Percentiles rank a stretch among this genome's conserved stretches.
These are phyloP conservation scores for Drepanosiphum platanoidis DNA, from an alignment of 2,888 invertebrate genomes.

Conservation along the genomic window DNA sequence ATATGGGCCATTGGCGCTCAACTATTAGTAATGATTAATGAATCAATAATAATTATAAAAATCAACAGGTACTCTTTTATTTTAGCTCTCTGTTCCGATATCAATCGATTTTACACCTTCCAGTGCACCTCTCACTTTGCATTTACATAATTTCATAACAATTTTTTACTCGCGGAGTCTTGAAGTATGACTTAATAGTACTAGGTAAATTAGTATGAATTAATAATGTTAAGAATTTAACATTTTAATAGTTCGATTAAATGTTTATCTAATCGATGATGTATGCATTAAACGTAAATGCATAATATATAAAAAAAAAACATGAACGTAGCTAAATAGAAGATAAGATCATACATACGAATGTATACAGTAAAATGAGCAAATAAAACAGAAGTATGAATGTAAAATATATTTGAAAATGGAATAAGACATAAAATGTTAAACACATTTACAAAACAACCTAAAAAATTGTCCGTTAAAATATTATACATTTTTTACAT, in stretches of 20 bases:
- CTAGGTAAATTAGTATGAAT: not conserved
- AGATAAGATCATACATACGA: not conserved
- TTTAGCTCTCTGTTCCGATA: not conserved
- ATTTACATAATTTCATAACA: constrained; percentile 29
- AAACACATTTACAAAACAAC: no score
- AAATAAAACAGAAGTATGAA: not conserved
- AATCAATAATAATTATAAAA: constrained; percentile 31
- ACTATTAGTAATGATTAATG: constrained; percentile 23
- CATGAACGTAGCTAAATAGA: not conserved
- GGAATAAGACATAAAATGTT: no score
- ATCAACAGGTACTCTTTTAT: constrained; percentile 19
- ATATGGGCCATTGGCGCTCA: constrained; percentile 10
- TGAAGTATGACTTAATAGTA: not conserved
- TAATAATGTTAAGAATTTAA: constrained; percentile 1
- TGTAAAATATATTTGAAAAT: not conserved
- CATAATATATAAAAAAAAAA: no score
- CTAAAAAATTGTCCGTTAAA: no score
- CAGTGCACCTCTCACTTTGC: not conserved
- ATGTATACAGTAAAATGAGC: not conserved
- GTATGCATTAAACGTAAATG: not conserved
- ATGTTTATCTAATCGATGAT: not conserved
- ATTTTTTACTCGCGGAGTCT: not conserved
- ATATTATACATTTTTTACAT: no score
- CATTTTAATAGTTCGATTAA: not conserved
- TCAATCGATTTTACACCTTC: not conserved